Evolutionary conservation across 2,888 invertebrate genomes (phyloP), one percentile per base, ranked within the genome.

Genomic region (Ormyrus pomaceus): DNA sequence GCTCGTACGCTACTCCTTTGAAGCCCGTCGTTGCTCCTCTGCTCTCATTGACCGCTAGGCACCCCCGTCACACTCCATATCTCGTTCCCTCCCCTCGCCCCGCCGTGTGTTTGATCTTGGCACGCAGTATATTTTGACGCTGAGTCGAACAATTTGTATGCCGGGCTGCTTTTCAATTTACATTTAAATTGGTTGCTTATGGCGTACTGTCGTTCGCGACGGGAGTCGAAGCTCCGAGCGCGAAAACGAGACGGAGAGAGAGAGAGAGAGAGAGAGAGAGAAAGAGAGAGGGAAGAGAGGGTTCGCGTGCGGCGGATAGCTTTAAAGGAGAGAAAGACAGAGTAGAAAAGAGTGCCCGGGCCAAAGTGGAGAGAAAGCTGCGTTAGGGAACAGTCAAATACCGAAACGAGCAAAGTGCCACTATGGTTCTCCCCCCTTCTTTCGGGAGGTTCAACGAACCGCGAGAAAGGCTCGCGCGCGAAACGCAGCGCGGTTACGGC

Each of bases 101-200:
- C 84, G 87, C 87, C 88, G 87, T 86, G 86, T 89, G 89, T 90
- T 90, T 90, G 90, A 90, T 90, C 90, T 90, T 88, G 87, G 88
- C 88, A 89, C 88, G 88, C 88, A 87, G 89, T 90, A 90, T 90
- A 90, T 90, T 90, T 90, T 89, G 90, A 90, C 89, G 90, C 86
- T 87, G 89, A 89, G 90, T 90, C 90, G 89, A 89, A 90, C 90
- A 90, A 90, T 90, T 90, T 90, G 90, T 90, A 90, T 90, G 90
- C 90, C 89, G 86, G 87, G 89, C 88, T 89, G 90, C 87, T 89
- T 90, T 90, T 90, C 90, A 90, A 90, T 90, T 90, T 90, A 90
- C 90, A 90, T 90, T 90, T 90, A 90, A 90, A 90, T 90, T 90
- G 90, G 89, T 90, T 90, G 90, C 90, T 90, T 90, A 90, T 90